Base-by-base conservation (phyloP, 2,113 vertebrate species). In the Lagopus leucura region DNA sequence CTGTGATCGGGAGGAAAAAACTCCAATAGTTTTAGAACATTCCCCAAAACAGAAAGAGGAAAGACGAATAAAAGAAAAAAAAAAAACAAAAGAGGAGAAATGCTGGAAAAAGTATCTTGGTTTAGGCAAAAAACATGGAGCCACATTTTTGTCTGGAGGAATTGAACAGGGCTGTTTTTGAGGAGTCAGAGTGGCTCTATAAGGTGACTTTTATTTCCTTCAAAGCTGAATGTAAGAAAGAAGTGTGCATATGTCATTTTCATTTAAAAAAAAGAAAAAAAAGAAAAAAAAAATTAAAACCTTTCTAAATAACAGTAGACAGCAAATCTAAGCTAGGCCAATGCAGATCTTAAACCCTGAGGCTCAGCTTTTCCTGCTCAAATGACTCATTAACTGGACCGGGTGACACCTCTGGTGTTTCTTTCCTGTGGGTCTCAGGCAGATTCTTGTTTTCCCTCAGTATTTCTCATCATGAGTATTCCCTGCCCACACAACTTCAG, bases 241-340 rank as follows among this genome's bases (percentile, higher is more conserved):
- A 82, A 48, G 2, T 7, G 16, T 20, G 14, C 24, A 6, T 27
- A 34, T 0, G 0, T 14, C 1, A 0, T 38, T 82, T 78, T 38
- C 45, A 42, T 22, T 30, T 47, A 17, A 60, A 25, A 43, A 77
- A 25, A 70, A 57, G 52, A 40, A 36, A 36, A 54, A 17, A 60
- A 28, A 72, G 16, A 78, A 28, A 8, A 63, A 45, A 40, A n/a
- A 50, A 36, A 8, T 60, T 65, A 65, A 95, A 74, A 42, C 10
- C 5, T 67, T 82, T 55, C 45, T 45, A 32, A 70, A 28, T n/a
- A 38, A 52, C 65, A 77, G 55, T 65, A 78, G 43, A n/a, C 74
- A 67, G 58, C 2, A 3, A 91, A 82, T n/a, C 30, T 76, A 63
- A 77, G 27, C 34, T 5, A 21, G 40, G 52, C 17, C 65, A n/a